Evolutionary conservation across 2,113 vertebrate genomes (phyloP).

Genomic region (Corvus hawaiiensis): DNA sequence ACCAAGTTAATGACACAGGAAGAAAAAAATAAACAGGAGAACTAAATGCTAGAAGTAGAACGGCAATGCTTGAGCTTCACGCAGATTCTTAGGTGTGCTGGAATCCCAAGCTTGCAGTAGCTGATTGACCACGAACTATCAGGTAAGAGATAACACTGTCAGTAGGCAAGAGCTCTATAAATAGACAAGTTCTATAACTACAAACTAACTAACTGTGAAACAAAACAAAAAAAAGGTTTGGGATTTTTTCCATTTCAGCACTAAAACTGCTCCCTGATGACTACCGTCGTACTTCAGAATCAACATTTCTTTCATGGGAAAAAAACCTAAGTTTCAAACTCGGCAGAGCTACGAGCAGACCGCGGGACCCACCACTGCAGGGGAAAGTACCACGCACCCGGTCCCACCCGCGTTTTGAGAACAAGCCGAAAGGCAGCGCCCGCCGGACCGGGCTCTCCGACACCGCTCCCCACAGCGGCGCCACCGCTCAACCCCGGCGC

Average conservation of each 20-base stretch:
- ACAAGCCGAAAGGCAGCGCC: not conserved
- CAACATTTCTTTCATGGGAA: rapidly evolving
- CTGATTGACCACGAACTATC: not conserved
- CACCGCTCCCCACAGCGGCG: not conserved
- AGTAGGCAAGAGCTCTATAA: rapidly evolving
- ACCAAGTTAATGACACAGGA: not conserved
- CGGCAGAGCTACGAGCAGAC: rapidly evolving
- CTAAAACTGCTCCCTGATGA: not conserved
- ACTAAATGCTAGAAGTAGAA: not conserved
- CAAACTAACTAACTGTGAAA: not conserved
- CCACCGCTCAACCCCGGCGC: too few relatives aligned
- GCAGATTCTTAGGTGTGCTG: rapidly evolving
- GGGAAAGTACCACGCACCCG: not conserved
- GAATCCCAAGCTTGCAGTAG: not conserved
- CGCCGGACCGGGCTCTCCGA: too few relatives aligned
- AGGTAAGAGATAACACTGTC: rapidly evolving
- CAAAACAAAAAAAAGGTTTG: not conserved
- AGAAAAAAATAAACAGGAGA: not conserved
- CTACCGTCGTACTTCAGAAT: too few relatives aligned
- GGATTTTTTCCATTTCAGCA: not conserved
- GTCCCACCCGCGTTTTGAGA: not conserved
- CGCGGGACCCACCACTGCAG: too few relatives aligned
- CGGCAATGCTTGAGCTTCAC: not conserved
- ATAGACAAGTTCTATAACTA: rapidly evolving
- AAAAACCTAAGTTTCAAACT: rapidly evolving